A percentile compares a stretch with the other conserved stretches of the same genome.
These are phyloP conservation scores for Todiramphus saurophagus DNA, from an alignment of 2,113 vertebrate species.

Conservation along the genomic window DNA sequence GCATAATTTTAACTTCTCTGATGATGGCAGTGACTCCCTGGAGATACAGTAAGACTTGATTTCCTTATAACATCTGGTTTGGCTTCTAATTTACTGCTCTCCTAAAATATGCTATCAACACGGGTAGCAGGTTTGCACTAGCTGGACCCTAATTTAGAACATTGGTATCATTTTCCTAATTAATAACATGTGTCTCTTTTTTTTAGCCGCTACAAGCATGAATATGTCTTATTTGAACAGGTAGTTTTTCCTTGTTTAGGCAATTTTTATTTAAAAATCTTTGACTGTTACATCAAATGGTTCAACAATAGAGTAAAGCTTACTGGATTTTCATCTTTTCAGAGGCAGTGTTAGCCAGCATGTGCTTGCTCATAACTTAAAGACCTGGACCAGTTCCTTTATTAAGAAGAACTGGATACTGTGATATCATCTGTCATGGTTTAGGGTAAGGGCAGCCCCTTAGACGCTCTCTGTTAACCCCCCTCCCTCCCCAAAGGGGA, in stretches of 20 bases:
- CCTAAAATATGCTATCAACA: not conserved
- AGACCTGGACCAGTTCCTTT: not conserved
- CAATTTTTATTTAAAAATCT: not conserved
- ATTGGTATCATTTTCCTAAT: not conserved
- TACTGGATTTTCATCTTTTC: not conserved
- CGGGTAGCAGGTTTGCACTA: not conserved
- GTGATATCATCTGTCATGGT: not conserved
- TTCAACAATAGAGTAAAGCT: not conserved
- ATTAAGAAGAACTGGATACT: not conserved
- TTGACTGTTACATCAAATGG: not conserved
- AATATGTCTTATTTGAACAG: not conserved
- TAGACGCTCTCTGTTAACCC: too few relatives aligned
- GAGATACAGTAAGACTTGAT: constrained; percentile 16
- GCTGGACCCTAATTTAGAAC: not conserved
- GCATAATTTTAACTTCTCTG: constrained; percentile 6
- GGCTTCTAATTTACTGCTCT: not conserved
- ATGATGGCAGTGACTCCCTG: not conserved
- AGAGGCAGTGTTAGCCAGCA: not conserved
- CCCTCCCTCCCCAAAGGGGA: too few relatives aligned
- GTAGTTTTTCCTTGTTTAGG: not conserved
- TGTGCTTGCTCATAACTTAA: not conserved
- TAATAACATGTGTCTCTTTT: not conserved
- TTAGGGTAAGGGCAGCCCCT: too few relatives aligned
- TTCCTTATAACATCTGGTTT: not conserved
- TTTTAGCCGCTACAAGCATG: not conserved